Percentiles rank a stretch among this genome's conserved stretches.
Evolutionary conservation across 2,797 vertebrate genomes (phyloP).

Genomic region (Cynopterus sphinx): DNA sequence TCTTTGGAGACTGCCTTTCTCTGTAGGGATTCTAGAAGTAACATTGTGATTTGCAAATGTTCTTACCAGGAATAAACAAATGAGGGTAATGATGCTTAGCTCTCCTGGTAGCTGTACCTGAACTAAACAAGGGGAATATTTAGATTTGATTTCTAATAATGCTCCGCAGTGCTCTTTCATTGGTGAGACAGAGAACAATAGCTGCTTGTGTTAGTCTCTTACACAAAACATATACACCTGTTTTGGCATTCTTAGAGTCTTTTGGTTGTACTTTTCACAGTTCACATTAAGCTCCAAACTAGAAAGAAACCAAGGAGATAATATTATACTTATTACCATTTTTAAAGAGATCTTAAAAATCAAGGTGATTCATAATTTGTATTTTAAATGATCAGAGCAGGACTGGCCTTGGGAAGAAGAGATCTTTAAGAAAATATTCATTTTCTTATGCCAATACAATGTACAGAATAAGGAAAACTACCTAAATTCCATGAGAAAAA

Average conservation of each 20-base stretch:
- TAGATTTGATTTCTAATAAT: constrained; percentile 51
- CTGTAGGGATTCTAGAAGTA: constrained; percentile 35
- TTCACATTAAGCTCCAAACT: constrained; percentile 11
- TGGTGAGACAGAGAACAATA: background rate
- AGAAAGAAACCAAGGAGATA: constrained; percentile 10
- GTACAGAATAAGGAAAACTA: background rate
- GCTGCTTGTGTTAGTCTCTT: background rate
- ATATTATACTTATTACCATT: background rate
- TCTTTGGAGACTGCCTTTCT: constrained; percentile 40
- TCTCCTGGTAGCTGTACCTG: constrained; percentile 29
- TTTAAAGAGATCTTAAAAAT: constrained; percentile 52
- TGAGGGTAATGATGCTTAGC: constrained; percentile 25
- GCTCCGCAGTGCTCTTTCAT: background rate
- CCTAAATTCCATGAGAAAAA: constrained; percentile 26
- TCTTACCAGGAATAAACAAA: constrained; percentile 65
- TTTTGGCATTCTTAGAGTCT: background rate
- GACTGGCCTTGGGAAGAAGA: constrained; percentile 3
- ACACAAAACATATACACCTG: background rate
- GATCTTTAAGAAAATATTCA: background rate
- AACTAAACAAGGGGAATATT: constrained; percentile 24
- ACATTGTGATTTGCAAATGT: constrained; percentile 50
- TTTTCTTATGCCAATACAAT: background rate
- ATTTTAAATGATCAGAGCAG: constrained; percentile 32
- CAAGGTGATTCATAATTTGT: background rate
- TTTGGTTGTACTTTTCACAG: constrained; percentile 22